Base-by-base conservation (phyloP, 1,140 invertebrate genomes). In the Lepidurus apus region DNA sequence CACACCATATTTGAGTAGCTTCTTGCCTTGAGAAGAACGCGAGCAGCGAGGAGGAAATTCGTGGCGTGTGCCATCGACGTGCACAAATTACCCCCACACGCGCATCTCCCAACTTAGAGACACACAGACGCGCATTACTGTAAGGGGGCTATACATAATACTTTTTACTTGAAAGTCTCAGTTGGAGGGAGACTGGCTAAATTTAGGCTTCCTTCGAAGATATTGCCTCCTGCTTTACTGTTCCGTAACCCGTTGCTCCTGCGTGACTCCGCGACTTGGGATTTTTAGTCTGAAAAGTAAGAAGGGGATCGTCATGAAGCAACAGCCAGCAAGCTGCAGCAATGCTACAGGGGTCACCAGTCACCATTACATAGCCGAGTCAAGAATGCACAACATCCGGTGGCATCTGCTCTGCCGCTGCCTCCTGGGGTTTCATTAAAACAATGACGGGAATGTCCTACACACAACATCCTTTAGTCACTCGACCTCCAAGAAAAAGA, bases 301-400 rank as follows among this genome's bases (percentile, higher is more conserved):
- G 53, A 65, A 9, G 53, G 53, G 13, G 17, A 47, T 47, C 45
- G 0, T 9, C 13, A n/a, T 65, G 53, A 65, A 65, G 53, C 53
- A 65, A 65, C 53, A 65, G 53, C 21, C 21, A n/a, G 21, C 53
- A 65, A 7, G 53, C 53, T 65, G 9, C 53, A 65, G 53, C 13
- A 65, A 65, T 65, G 53, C 17, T n/a, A 21, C 53, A 65, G 53
- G 53, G 53, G 53, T 13, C 21, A 13, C 17, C 53, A 65, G 17
- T 65, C 53, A 65, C 53, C 53, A 21, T 65, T 65, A 65, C 53
- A 65, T 65, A 65, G 53, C n/a, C 1, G 21, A 65, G 21, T 7
- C 53, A 65, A 65, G 53, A 65, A 65, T 65, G 53, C 53, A 65
- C 53, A 65, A 65, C 53, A 65, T 65, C 53, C 53, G 53, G 53